phyloP scores from a whole-genome alignment of 2,797 vertebrate genomes.

The Pangasius mekongensis region DNA sequence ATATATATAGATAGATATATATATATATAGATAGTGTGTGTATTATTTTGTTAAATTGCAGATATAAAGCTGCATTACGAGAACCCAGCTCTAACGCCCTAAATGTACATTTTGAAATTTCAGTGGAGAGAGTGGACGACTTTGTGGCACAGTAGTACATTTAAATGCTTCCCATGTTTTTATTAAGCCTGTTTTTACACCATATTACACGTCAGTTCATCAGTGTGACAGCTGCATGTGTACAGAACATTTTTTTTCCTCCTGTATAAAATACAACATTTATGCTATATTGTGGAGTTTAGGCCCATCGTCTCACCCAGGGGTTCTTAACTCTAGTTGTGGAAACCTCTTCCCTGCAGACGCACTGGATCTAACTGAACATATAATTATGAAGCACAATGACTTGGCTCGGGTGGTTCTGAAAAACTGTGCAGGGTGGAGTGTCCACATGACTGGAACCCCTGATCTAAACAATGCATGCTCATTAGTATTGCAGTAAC shows the following conservation, averaged over 20 bases:
- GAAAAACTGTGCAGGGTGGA: neutral
- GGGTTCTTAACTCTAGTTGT: neutral
- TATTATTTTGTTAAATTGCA: neutral
- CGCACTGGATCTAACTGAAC: neutral
- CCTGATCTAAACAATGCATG: neutral
- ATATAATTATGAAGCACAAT: neutral
- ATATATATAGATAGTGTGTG: no score
- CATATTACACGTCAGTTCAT: neutral
- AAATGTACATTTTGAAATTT: neutral
- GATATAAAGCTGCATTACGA: neutral
- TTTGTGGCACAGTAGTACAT: neutral
- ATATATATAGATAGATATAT: no score
- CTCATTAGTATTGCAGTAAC: neutral
- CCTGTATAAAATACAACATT: neutral
- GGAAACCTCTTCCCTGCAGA: neutral
- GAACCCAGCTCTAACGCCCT: neutral
- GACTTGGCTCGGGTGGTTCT: neutral
- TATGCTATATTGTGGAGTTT: neutral
- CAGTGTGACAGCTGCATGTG: neutral
- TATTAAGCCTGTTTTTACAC: no score
- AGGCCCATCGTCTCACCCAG: neutral
- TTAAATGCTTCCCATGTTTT: neutral
- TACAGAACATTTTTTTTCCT: neutral
- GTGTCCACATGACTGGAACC: neutral
- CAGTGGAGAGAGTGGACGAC: neutral